Evolutionary conservation across 2,113 vertebrate species (phyloP).

Genomic region (Tachysurus fulvidraco): DNA sequence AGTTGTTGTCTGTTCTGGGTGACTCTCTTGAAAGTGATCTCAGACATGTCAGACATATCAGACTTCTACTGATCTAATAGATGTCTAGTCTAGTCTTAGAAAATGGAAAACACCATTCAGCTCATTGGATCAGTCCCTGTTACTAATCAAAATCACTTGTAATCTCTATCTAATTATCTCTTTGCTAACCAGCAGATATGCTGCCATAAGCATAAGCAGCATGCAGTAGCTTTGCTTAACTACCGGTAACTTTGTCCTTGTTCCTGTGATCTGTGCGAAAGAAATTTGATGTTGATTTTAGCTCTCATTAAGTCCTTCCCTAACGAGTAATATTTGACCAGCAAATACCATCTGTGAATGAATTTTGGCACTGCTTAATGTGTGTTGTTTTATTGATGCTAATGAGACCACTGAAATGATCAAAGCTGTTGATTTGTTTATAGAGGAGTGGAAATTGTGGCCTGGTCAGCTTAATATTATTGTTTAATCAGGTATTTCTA

Average conservation of each 20-base stretch:
- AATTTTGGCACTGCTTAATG: conserved; percentile 36
- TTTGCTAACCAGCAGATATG: neutral
- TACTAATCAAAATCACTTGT: conserved; percentile 2
- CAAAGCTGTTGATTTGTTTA: conserved; percentile 8
- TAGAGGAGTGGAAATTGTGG: conserved; percentile 14
- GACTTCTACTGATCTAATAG: neutral
- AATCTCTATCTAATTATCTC: conserved; percentile 28
- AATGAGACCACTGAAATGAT: conserved; percentile 34
- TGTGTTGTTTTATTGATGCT: conserved; percentile 32
- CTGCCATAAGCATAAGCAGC: neutral
- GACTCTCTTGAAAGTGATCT: neutral
- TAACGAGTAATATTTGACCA: conserved; percentile 40
- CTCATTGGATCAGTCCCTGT: neutral
- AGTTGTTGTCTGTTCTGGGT: neutral
- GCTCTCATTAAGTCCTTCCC: conserved; percentile 35
- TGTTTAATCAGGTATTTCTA: neutral
- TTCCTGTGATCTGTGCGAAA: conserved; percentile 18
- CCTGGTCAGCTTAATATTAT: conserved; percentile 12
- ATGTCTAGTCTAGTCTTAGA: neutral
- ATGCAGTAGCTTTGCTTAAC: conserved; percentile 6
- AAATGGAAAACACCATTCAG: neutral
- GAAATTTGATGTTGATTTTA: conserved; percentile 33
- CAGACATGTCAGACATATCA: neutral
- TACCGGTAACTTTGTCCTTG: neutral
- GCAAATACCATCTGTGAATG: conserved; percentile 43